Evolutionary conservation across 2,888 invertebrate genomes (phyloP).

Genomic region (Diarsia rubi): DNA sequence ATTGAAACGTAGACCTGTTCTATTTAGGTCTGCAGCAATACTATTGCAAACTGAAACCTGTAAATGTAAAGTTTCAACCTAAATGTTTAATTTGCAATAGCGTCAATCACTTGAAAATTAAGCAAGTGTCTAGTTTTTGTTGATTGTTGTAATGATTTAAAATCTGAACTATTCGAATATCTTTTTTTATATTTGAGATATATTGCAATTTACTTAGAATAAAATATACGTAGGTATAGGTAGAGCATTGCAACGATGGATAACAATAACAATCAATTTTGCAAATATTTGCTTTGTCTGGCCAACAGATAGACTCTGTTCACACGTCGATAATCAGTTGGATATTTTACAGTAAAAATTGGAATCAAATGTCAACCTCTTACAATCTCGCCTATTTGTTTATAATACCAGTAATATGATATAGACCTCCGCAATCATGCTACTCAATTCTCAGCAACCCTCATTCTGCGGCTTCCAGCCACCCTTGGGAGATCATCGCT

Average conservation of each 20-base stretch:
- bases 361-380: not conserved
- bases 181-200: not conserved
- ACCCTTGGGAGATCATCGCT: not conserved
- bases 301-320: not conserved
- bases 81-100: slow-evolving; percentile 14
- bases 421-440: not conserved
- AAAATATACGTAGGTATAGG: not conserved
- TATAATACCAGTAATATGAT: not conserved
- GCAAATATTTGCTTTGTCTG: not conserved
- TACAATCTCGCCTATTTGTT: not conserved
- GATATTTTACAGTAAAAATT: not conserved
- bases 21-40: not conserved
- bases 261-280: not conserved
- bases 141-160: slow-evolving; percentile 19
- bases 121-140: slow-evolving; percentile 34
- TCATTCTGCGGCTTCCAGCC: not conserved
- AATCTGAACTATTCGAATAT: slow-evolving; percentile 6
- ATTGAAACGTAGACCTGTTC: not conserved
- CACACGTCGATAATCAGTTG: not conserved
- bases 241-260: not conserved
- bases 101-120: slow-evolving; percentile 5
- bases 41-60: not conserved
- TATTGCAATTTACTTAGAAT: not conserved
- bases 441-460: too few relatives aligned
- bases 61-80: not conserved